Evolutionary conservation across 2,888 invertebrate species (phyloP), one percentile per base, ranked within the genome.

Genomic region (Lamellibrachia columna): DNA sequence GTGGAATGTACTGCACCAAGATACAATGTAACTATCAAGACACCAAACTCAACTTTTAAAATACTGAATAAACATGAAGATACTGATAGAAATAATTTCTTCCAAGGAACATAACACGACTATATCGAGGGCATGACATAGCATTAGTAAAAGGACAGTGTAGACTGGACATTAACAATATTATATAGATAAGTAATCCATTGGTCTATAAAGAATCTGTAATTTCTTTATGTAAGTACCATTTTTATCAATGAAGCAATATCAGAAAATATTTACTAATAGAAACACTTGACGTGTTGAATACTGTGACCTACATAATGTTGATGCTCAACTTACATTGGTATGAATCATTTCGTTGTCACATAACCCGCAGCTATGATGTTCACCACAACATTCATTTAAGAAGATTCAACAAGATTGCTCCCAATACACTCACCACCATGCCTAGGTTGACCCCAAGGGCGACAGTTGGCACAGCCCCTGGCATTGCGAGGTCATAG

Each of bases 401-500:
- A 28, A 28, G 28, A 28, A 28, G 28, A 28, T 28, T 28, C 28
- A 28, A 28, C 28, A 28, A 28, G 28, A 4, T 58, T 58, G 58
- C 58, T 58, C 22, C 75, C 75, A 22, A 22, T 22, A 22, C n/a
- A 92, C 92, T 94, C 94, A 95, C 96, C 90, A 94, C 94, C 93
- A 95, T 95, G 75, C 95, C 95, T 2, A 95, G 94, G 90, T 94
- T 93, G 90, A 94, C 94, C 8, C 95, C 95, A 90, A 95, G 95
- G 7, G 95, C 94, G 52, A 95, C 93, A 2, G 95, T 94, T 53
- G 95, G 95, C 22, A 92, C 93, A 28, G 94, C 92, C 2, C 75
- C 75, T 22, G 75, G 75, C 75, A 75, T 75, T n/a, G 75, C 75
- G n/a, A 75, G 75, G 22, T 75, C 75, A 75, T 4, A 75, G 75